Conservation (phyloP, 1,140 invertebrate species). For the Parasteatoda tepidariorum region DNA sequence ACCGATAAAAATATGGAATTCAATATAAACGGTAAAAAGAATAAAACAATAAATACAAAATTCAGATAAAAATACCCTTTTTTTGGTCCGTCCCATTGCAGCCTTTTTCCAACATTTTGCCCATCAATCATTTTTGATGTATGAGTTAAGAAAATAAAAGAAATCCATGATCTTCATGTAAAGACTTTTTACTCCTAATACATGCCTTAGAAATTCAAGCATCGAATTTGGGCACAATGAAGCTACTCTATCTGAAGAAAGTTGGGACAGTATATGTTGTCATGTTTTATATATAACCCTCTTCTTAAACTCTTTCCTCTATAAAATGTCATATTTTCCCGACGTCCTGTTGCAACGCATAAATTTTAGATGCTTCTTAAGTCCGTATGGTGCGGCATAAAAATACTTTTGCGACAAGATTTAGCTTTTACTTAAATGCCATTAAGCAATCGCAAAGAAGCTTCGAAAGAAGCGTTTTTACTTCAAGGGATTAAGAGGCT, state of each 20-base stretch:
- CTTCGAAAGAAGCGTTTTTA: not conserved
- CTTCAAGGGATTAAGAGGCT: slow-evolving; percentile 18
- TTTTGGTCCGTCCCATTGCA: slow-evolving; percentile 55
- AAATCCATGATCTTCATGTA: slow-evolving; percentile 32
- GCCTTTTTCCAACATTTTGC: slow-evolving; percentile 47
- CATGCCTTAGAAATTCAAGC: slow-evolving; percentile 50
- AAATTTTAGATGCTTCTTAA: slow-evolving; percentile 42
- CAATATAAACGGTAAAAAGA: slow-evolving; percentile 48
- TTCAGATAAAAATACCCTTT: slow-evolving; percentile 43
- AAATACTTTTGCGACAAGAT: slow-evolving; percentile 1
- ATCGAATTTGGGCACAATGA: slow-evolving; percentile 52
- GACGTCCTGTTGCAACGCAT: slow-evolving; percentile 29
- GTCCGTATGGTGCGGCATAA: not conserved
- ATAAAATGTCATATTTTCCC: slow-evolving; percentile 57
- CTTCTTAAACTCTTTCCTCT: slow-evolving; percentile 19
- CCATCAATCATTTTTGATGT: slow-evolving; percentile 60
- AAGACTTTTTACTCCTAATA: slow-evolving; percentile 47
- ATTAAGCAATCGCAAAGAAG: not conserved
- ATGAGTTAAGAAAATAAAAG: slow-evolving; percentile 59
- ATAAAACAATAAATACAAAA: slow-evolving; percentile 31
- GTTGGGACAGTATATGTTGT: slow-evolving; percentile 35
- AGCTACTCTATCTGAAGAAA: slow-evolving; percentile 35
- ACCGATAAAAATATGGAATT: slow-evolving; percentile 53
- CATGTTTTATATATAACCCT: slow-evolving; percentile 56
- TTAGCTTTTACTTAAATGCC: slow-evolving; percentile 39